Evolutionary conservation across 2,888 invertebrate genomes (phyloP).

Genomic region (Heliconius hortense): DNA sequence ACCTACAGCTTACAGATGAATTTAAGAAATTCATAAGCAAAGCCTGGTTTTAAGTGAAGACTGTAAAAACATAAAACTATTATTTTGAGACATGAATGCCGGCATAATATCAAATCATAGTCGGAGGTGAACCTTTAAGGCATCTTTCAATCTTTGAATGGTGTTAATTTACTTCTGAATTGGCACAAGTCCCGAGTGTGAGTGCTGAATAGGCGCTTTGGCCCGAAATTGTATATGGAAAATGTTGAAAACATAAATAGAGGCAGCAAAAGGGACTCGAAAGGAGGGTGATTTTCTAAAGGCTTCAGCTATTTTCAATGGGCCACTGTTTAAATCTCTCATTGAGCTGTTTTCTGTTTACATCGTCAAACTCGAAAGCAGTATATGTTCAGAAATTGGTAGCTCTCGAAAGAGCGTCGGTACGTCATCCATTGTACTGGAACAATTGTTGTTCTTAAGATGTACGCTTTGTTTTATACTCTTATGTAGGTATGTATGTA

Average conservation of each 20-base stretch:
- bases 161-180: conserved; percentile 74
- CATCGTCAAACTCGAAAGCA: conserved; percentile 66
- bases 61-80: conserved; percentile 15
- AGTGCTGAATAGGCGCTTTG: conserved; percentile 68
- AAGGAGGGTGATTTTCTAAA: conserved; percentile 78
- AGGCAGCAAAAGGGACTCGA: conserved; percentile 68
- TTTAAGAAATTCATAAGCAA: neutral
- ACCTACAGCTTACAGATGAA: neutral
- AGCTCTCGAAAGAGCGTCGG: conserved; percentile 37
- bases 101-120: conserved; percentile 43
- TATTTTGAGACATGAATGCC: conserved; percentile 12
- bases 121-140: conserved; percentile 46
- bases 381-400: conserved; percentile 40
- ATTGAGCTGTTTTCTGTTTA: conserved; percentile 75
- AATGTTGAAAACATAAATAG: conserved; percentile 76
- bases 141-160: conserved; percentile 58
- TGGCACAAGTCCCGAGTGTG: conserved; percentile 64
- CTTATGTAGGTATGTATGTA: neutral
- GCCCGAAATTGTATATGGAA: conserved; percentile 73
- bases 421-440: conserved; percentile 47
- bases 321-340: conserved; percentile 76
- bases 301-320: conserved; percentile 73
- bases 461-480: neutral
- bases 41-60: neutral
- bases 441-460: conserved; percentile 39